Evolutionary conservation across 2,888 invertebrate species (phyloP), one percentile per base, ranked within the genome.

Genomic region (Diarsia rubi): DNA sequence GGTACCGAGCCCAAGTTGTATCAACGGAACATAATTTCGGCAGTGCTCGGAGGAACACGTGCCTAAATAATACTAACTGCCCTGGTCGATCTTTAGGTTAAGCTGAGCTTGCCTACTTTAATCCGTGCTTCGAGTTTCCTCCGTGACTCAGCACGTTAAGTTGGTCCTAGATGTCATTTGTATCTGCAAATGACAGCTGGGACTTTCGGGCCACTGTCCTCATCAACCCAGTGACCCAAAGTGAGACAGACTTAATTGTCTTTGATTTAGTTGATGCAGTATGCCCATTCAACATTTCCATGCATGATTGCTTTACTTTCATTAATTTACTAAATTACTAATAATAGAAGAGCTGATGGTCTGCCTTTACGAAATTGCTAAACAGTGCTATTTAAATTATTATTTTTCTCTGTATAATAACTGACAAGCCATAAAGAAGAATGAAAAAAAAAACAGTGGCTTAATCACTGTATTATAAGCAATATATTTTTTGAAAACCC

Each of bases 191-290:
- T n/a, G n/a, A n/a, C n/a, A n/a, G n/a, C n/a, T n/a, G n/a, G n/a
- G n/a, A n/a, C n/a, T n/a, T n/a, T n/a, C n/a, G n/a, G n/a, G n/a
- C n/a, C n/a, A n/a, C n/a, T n/a, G n/a, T n/a, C n/a, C n/a, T n/a
- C n/a, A n/a, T n/a, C n/a, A n/a, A n/a, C n/a, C n/a, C n/a, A n/a
- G n/a, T n/a, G n/a, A n/a, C n/a, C n/a, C n/a, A n/a, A 60, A 57
- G 59, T 21, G 31, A 21, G 24, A 47, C 62, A 63, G 57, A 59
- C 66, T 78, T 68, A 47, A 79, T 79, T 79, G 69, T 44, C 24
- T 44, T 49, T 68, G 64, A 80, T 78, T 66, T 57, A 67, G 52
- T 57, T 27, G 52, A 73, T 31, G 42, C 27, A 54, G 14, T 24
- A n/a, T 37, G 52, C 19, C 9, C 31, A 44, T 42, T 42, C 11